These are phyloP conservation scores for Paedocypris micromegethes DNA, from an alignment of 2,797 vertebrate genomes.

Conservation along the genomic window DNA sequence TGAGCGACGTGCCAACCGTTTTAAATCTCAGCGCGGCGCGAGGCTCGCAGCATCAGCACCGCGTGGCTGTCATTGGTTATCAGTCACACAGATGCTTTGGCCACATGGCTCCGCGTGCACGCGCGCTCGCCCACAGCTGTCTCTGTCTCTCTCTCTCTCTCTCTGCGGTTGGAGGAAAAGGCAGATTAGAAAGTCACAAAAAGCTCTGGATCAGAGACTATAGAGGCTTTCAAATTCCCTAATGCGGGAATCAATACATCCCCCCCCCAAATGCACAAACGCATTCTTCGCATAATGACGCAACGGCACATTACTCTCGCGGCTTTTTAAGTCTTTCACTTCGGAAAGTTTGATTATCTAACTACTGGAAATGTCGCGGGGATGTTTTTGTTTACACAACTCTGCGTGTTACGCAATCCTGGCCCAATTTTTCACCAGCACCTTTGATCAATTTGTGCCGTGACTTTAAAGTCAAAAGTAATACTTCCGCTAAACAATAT, in stretches of 20 bases:
- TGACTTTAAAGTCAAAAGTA: no score
- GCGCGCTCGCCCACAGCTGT: conserved; percentile 12
- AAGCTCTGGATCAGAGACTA: conserved; percentile 3
- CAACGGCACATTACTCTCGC: neutral
- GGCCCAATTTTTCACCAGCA: no score
- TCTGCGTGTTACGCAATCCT: neutral
- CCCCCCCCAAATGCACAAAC: conserved; percentile 1
- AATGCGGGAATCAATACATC: conserved; percentile 6
- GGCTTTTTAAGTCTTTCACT: neutral
- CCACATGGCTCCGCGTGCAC: conserved; percentile 30
- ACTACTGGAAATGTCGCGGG: neutral
- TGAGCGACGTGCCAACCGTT: conserved; percentile 33
- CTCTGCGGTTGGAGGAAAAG: conserved; percentile 14
- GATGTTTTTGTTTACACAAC: neutral
- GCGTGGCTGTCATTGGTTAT: conserved; percentile 49
- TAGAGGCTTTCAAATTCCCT: conserved; percentile 3
- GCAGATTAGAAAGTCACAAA: conserved; percentile 22
- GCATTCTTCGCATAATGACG: neutral
- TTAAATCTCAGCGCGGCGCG: conserved; percentile 42
- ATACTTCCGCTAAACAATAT: no score
- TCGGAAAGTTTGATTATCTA: neutral
- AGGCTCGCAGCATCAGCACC: conserved; percentile 28
- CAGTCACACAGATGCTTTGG: conserved; percentile 38
- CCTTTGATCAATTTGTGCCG: no score
- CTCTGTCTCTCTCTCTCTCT: neutral